Evolutionary conservation across 1,140 invertebrate species (phyloP).

Genomic region (Sminthurides bifidus): DNA sequence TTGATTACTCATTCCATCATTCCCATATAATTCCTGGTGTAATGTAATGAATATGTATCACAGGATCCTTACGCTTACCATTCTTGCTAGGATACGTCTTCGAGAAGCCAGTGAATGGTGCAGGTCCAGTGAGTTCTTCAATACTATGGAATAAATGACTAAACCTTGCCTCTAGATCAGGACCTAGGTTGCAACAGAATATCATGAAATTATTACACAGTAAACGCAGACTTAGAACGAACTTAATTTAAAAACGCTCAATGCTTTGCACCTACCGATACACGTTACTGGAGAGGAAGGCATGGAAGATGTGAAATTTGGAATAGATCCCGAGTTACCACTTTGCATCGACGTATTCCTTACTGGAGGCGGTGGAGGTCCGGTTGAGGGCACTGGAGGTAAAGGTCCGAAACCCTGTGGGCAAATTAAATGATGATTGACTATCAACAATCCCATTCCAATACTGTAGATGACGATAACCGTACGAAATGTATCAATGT

Average conservation of each 20-base stretch:
- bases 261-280: not conserved
- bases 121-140: slow-evolving; percentile 42
- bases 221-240: not conserved
- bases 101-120: slow-evolving; percentile 39
- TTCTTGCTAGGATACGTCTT: slow-evolving; percentile 46
- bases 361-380: slow-evolving; percentile 34
- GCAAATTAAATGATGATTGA: no score
- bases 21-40: not conserved
- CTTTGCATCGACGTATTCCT: slow-evolving; percentile 36
- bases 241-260: no score
- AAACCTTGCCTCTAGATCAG: slow-evolving; percentile 43
- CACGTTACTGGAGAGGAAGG: no score
- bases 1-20: not conserved
- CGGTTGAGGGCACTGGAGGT: slow-evolving; percentile 17
- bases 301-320: slow-evolving; percentile 16
- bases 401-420: slow-evolving; percentile 21
- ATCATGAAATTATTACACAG: not conserved
- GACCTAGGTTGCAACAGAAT: slow-evolving; percentile 7
- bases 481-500: no score
- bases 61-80: slow-evolving; percentile 8
- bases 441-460: not conserved
- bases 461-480: no score
- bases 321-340: slow-evolving; percentile 24
- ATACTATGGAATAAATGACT: slow-evolving; percentile 41
- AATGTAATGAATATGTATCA: not conserved